Conservation (phyloP, 2,113 vertebrate genomes). For the Siphamia tubifer region DNA sequence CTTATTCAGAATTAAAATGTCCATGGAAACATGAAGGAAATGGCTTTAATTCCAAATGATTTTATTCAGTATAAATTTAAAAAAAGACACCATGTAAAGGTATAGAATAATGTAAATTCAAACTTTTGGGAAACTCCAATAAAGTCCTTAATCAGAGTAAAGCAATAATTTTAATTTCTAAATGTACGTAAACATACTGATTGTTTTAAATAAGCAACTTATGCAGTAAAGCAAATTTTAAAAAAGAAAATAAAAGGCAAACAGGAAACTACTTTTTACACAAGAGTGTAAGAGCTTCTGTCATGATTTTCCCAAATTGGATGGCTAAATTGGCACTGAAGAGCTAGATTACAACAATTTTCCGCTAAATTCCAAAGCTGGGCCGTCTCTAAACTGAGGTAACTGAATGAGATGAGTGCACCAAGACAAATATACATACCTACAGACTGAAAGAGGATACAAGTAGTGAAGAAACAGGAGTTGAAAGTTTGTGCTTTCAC, state of each 20-base stretch:
- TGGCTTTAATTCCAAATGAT: too few species aligned
- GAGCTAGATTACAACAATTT: slow-evolving; percentile 3
- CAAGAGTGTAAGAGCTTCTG: slow-evolving; percentile 17
- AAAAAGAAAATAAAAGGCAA: not conserved
- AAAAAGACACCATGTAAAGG: too few species aligned
- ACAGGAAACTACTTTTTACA: slow-evolving; percentile 1
- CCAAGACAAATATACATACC: not conserved
- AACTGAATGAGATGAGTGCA: not conserved
- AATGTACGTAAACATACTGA: too few species aligned
- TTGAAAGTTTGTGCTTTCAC: not conserved
- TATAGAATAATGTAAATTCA: too few species aligned
- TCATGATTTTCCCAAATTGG: slow-evolving; percentile 1
- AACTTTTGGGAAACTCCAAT: too few species aligned
- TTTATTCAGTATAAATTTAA: too few species aligned
- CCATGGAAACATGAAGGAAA: too few species aligned
- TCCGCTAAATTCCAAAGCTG: not conserved
- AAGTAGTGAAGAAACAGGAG: not conserved
- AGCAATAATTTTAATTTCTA: too few species aligned
- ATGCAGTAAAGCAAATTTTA: too few species aligned
- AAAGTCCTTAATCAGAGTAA: too few species aligned
- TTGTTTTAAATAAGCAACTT: not conserved
- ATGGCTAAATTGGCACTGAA: slow-evolving; percentile 7
- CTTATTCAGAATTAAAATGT: too few species aligned
- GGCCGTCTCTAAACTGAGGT: not conserved
- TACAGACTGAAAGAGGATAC: not conserved